phyloP scores from a whole-genome alignment of 2,113 vertebrate species.

The Balaenoptera acutorostrata region DNA sequence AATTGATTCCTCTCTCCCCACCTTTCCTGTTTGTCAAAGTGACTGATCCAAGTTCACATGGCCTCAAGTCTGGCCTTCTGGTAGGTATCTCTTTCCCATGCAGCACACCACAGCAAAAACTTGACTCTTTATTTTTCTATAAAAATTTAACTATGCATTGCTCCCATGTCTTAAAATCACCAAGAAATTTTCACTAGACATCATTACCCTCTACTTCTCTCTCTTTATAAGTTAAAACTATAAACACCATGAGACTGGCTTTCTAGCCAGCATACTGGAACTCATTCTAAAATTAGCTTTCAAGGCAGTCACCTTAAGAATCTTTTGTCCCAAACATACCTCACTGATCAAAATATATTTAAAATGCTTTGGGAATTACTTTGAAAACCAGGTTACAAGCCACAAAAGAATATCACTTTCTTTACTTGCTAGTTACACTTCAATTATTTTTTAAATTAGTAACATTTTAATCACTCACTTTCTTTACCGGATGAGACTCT shows the following conservation, averaged over 20 bases:
- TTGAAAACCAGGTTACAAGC: slow-evolving; percentile 27
- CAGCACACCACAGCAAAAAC: neutral
- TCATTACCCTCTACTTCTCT: neutral
- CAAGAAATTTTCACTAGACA: neutral
- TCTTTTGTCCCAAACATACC: neutral
- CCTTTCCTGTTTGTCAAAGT: neutral
- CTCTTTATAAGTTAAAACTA: neutral
- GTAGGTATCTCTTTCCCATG: neutral
- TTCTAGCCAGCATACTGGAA: neutral
- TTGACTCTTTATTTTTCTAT: neutral
- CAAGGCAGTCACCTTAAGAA: slow-evolving; percentile 22
- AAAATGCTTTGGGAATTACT: slow-evolving; percentile 30
- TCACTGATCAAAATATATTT: neutral
- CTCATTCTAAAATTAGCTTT: neutral
- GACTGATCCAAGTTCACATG: neutral
- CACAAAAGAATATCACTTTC: slow-evolving; percentile 37
- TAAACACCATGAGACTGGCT: neutral
- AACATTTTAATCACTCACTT: slow-evolving; percentile 46
- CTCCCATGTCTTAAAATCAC: neutral
- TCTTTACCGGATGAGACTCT: slow-evolving; percentile 35
- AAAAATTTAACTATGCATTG: neutral
- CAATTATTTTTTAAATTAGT: neutral
- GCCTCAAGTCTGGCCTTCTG: neutral
- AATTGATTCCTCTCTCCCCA: neutral
- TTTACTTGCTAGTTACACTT: slow-evolving; percentile 22